These are phyloP conservation scores for Cichladusa arquata DNA, from an alignment of 2,113 vertebrate genomes.

Conservation along the genomic window DNA sequence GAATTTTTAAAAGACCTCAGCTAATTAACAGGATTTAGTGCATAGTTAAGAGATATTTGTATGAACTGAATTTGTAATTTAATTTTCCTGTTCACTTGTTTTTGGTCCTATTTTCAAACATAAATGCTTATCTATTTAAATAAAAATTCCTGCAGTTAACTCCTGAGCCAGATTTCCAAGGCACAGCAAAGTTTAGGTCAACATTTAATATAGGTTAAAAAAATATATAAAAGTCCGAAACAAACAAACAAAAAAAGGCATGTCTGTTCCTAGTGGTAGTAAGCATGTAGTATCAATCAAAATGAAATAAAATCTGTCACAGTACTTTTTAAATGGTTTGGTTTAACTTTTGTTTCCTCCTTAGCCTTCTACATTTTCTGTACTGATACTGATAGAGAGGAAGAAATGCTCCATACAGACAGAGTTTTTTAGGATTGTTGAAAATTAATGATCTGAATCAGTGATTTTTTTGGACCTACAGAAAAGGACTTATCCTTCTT, in stretches of 20 bases:
- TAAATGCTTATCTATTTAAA: slow-evolving; percentile 58
- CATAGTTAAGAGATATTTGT: slow-evolving; percentile 21
- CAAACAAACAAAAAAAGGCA: background rate
- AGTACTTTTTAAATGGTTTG: slow-evolving; percentile 47
- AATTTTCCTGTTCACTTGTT: slow-evolving; percentile 11
- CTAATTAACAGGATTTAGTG: slow-evolving; percentile 51
- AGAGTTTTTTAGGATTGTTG: background rate
- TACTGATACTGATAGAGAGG: background rate
- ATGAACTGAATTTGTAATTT: slow-evolving; percentile 50
- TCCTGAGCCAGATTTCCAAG: slow-evolving; percentile 14
- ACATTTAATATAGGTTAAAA: background rate
- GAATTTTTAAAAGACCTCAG: slow-evolving; percentile 49
- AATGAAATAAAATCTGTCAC: slow-evolving; percentile 63
- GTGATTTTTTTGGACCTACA: background rate
- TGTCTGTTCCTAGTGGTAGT: slow-evolving; percentile 51
- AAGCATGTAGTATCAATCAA: slow-evolving; percentile 41
- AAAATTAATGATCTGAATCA: background rate
- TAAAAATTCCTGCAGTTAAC: slow-evolving; percentile 56
- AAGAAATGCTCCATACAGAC: background rate
- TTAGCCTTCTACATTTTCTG: background rate
- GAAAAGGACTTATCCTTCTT: background rate
- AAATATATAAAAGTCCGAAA: background rate
- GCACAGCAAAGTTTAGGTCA: slow-evolving; percentile 33
- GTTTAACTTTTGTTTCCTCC: slow-evolving; percentile 54
- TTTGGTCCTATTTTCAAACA: slow-evolving; percentile 55